Evolutionary conservation across 2,113 vertebrate species (phyloP).

Genomic region (Notarius lentiginosus): DNA sequence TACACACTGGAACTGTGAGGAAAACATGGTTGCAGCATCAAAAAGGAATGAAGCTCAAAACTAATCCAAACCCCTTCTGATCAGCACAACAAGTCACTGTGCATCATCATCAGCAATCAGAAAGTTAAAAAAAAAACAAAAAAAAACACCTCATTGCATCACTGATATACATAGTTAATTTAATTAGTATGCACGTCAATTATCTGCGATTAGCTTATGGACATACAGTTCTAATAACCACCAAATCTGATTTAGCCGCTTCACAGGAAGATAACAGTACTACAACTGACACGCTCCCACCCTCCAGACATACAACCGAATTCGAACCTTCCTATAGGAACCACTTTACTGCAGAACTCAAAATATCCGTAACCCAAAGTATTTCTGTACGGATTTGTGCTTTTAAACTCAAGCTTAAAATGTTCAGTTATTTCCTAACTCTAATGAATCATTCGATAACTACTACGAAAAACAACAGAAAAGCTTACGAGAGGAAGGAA

Average conservation of each 20-base stretch:
- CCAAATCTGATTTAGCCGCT: background rate
- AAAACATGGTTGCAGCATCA: constrained; percentile 34
- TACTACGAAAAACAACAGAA: background rate
- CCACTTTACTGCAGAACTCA: background rate
- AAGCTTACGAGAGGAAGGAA: background rate
- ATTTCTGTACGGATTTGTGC: background rate
- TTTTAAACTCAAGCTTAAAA: background rate
- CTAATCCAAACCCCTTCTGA: constrained; percentile 36
- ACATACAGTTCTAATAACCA: background rate
- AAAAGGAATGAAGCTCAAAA: constrained; percentile 29
- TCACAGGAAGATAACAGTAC: background rate
- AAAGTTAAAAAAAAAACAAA: background rate
- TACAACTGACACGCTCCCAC: background rate
- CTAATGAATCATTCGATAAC: background rate
- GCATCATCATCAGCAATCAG: constrained; percentile 13
- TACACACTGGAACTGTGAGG: background rate
- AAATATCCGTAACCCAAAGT: background rate
- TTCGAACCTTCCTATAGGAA: background rate
- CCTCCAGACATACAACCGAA: background rate
- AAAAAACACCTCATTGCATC: background rate
- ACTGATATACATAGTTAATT: constrained; percentile 1
- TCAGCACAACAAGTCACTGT: constrained; percentile 20
- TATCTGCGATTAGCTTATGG: background rate
- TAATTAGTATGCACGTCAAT: background rate
- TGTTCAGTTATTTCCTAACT: background rate